Conservation (phyloP, 2,797 vertebrate species). For the Dromococcyx pavoninus region DNA sequence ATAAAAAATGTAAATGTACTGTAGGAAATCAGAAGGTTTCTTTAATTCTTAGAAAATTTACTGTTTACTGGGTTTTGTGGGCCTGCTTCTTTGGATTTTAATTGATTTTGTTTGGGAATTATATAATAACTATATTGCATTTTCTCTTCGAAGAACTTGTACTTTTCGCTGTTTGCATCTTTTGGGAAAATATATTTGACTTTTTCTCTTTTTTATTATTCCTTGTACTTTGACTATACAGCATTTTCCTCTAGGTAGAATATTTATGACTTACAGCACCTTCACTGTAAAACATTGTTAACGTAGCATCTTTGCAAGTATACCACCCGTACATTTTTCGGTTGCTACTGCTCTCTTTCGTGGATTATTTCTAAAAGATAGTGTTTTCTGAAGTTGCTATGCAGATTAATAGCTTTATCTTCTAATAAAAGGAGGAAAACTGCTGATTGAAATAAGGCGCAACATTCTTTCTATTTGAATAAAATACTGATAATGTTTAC, state of each 20-base stretch:
- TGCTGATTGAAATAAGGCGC: not conserved
- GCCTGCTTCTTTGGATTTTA: not conserved
- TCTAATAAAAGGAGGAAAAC: not conserved
- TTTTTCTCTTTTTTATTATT: not conserved
- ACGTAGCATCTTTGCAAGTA: not conserved
- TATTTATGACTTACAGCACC: not conserved
- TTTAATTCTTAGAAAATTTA: conserved; percentile 54
- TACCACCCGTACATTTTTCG: not conserved
- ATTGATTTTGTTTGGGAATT: not conserved
- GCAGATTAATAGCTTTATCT: not conserved
- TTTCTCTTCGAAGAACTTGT: not conserved
- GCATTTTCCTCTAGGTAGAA: not conserved
- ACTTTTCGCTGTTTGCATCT: not conserved
- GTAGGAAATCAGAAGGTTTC: conserved; percentile 15
- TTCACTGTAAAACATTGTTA: not conserved
- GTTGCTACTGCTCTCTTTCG: not conserved
- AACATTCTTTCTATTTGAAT: not conserved
- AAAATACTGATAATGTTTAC: not conserved
- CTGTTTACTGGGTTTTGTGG: not conserved
- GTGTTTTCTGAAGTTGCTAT: not conserved
- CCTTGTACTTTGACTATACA: not conserved
- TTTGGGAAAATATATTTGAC: not conserved
- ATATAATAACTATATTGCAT: not conserved
- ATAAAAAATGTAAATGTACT: conserved; percentile 73
- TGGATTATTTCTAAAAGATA: not conserved